These are phyloP conservation scores for Troilus luridus DNA, from an alignment of 2,888 invertebrate genomes.

Conservation along the genomic window DNA sequence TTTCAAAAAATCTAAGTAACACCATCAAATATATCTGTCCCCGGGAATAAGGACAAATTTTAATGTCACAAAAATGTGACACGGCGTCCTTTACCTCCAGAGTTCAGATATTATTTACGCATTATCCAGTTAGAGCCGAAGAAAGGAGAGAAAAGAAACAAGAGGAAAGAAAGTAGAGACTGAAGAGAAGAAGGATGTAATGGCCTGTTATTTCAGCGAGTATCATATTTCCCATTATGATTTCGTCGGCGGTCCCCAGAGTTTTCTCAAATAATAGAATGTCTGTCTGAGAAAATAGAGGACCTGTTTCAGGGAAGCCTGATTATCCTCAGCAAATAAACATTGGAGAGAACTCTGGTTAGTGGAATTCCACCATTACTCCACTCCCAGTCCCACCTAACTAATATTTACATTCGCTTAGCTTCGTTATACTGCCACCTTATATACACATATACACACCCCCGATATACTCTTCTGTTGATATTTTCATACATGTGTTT, in stretches of 20 bases:
- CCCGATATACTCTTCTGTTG: constrained; percentile 9
- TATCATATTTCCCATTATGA: constrained; percentile 36
- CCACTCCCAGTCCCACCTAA: neutral
- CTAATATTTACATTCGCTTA: constrained; percentile 39
- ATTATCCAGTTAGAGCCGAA: neutral
- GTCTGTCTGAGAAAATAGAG: constrained; percentile 42
- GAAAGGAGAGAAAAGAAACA: neutral
- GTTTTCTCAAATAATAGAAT: constrained; percentile 35
- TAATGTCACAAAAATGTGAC: too few species aligned
- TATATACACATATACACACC: constrained; percentile 24
- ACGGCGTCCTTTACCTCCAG: too few species aligned
- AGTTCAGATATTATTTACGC: neutral
- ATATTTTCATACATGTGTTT: neutral
- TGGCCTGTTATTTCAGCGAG: constrained; percentile 23
- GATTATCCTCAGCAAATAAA: constrained; percentile 28
- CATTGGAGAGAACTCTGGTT: constrained; percentile 3
- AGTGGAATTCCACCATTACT: constrained; percentile 17
- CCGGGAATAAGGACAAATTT: too few species aligned
- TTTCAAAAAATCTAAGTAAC: too few species aligned
- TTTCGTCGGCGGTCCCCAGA: neutral
- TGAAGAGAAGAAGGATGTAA: neutral
- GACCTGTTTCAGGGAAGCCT: constrained; percentile 8
- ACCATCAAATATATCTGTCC: too few species aligned
- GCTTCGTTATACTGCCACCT: constrained; percentile 37
- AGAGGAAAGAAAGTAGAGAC: neutral